Evolutionary conservation across 2,888 invertebrate genomes (phyloP).

Genomic region (Thera britannica): DNA sequence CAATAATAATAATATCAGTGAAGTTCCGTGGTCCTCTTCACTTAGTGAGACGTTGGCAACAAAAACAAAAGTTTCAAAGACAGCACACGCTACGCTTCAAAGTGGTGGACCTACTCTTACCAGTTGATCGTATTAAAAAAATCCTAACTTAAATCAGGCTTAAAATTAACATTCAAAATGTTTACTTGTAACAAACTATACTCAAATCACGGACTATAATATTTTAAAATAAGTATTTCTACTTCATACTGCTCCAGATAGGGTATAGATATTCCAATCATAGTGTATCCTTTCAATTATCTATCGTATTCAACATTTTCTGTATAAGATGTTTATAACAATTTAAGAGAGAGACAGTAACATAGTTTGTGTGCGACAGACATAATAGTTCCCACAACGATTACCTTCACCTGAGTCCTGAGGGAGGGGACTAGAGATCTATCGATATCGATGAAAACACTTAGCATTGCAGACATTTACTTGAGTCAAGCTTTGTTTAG

Average conservation of each 20-base stretch:
- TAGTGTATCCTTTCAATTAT: constrained; percentile 48
- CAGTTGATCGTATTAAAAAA: neutral
- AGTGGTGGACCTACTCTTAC: too few species aligned
- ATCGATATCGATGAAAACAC: constrained; percentile 42
- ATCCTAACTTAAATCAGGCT: neutral
- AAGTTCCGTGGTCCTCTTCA: too few species aligned
- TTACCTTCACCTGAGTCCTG: constrained; percentile 77
- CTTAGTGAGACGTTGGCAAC: too few species aligned
- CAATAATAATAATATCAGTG: too few species aligned
- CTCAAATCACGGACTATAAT: neutral
- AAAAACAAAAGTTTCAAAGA: too few species aligned
- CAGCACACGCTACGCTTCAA: too few species aligned
- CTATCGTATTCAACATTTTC: constrained; percentile 55
- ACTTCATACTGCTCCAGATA: constrained; percentile 13
- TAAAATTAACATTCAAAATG: neutral
- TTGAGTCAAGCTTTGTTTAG: too few species aligned
- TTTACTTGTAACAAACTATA: neutral
- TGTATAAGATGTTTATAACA: constrained; percentile 63
- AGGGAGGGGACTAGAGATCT: constrained; percentile 39
- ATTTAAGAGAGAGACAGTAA: constrained; percentile 66
- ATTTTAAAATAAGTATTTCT: neutral
- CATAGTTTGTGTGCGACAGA: constrained; percentile 64
- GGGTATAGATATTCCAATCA: constrained; percentile 10
- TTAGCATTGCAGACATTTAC: too few species aligned
- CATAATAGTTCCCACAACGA: constrained; percentile 80